A percentile compares a stretch with the other conserved stretches of the same genome.
phyloP scores from a whole-genome alignment of 2,797 vertebrate species.

The Anniella stebbinsi region DNA sequence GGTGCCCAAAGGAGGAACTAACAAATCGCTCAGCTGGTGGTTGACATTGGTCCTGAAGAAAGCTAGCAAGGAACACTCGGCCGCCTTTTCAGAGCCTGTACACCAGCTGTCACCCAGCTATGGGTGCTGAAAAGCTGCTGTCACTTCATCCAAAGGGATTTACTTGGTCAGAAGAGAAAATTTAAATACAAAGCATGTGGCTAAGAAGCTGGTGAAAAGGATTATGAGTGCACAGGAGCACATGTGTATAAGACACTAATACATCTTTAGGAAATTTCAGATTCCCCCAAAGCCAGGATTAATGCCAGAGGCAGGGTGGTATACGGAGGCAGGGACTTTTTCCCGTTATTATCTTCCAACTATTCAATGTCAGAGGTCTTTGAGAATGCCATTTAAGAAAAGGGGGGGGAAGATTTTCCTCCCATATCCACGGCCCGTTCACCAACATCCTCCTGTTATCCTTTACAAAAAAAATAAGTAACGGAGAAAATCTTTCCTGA shows the following conservation, averaged over 20 bases:
- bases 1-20: slow-evolving; percentile 82
- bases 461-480: slow-evolving; percentile 33
- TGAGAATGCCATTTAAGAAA: slow-evolving; percentile 74
- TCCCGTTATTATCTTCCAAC: slow-evolving; percentile 83
- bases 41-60: slow-evolving; percentile 85
- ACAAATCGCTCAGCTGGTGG: slow-evolving; percentile 87
- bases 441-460: slow-evolving; percentile 36
- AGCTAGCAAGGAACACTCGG: slow-evolving; percentile 83
- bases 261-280: slow-evolving; percentile 92
- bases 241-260: slow-evolving; percentile 94
- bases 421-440: neutral
- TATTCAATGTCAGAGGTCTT: slow-evolving; percentile 84
- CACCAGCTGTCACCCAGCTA: slow-evolving; percentile 96
- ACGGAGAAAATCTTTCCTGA: slow-evolving; percentile 58
- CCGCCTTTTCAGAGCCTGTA: slow-evolving; percentile 91
- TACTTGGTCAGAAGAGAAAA: slow-evolving; percentile 88
- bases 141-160: slow-evolving; percentile 93
- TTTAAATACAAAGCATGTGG: slow-evolving; percentile 92
- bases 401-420: neutral
- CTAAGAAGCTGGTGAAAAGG: slow-evolving; percentile 91
- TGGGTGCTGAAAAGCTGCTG: slow-evolving; percentile 95
- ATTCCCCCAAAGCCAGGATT: slow-evolving; percentile 89
- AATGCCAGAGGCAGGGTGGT: slow-evolving; percentile 83
- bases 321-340: slow-evolving; percentile 79
- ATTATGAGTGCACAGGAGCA: slow-evolving; percentile 89